Evolutionary conservation across 2,113 vertebrate species (phyloP), one percentile per base, ranked within the genome.

Genomic region (Corythoichthys haematopterus): DNA sequence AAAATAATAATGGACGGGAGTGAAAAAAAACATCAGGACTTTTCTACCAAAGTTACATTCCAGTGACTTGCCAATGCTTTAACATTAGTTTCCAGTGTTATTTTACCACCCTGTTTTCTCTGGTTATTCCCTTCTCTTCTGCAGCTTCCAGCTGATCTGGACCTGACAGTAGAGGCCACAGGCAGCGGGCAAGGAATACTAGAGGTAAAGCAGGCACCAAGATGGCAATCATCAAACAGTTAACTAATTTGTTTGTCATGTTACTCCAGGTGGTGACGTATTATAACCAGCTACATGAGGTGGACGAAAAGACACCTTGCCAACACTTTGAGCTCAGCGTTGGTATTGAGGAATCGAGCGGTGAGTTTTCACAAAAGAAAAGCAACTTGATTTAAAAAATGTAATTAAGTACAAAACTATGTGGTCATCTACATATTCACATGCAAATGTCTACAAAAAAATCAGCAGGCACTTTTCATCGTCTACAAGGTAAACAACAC

Each of bases 161-260:
- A 88, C 14, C 84, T 95, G 65, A 82, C 55, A 0, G 91, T 94
- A 15, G 82, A 66, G 35, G 94, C 92, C 0, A 68, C 65, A 71
- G 94, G 94, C 11, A 83, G 65, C 0, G 94, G 93, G 40, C 79
- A 89, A 66, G 94, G 93, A 56, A 91, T 92, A 0, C 76, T 95
- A 68, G 94, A 94, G 0, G 93, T 95, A 71, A 38, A 71, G 6
- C 9, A 9, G 28, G n/a, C 43, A 16, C 40, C 20, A 7, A 28
- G 15, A 46, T 28, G 37, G 45, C 12, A 33, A 9, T 3, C 35
- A 1, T 28, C 6, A 37, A 12, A 11, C 14, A 2, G 14, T 8
- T 28, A 5, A 36, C 12, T 14, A 5, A 38, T 3, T 20, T 37
- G 2, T 20, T 20, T 11, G 35, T 36, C 33, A 37, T 28, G 35